Conservation (phyloP, 2,888 invertebrate species). For the Drosophila barbarae region DNA sequence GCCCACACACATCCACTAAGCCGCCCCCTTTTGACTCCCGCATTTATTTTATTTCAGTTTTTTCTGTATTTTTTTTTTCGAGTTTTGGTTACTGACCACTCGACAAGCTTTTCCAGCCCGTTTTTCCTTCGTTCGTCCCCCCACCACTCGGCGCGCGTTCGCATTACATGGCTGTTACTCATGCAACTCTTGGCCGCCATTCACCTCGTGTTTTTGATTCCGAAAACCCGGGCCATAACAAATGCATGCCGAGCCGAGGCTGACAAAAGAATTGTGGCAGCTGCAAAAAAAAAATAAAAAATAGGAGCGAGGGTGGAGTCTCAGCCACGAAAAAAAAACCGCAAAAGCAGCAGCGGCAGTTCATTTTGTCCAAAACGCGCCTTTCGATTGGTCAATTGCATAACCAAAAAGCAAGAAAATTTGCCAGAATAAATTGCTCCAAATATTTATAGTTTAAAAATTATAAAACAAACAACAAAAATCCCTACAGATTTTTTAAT, state of each 20-base stretch:
- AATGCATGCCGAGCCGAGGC: slow-evolving; percentile 2
- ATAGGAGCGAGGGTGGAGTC: slow-evolving; percentile 13
- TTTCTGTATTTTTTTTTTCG: slow-evolving; percentile 40
- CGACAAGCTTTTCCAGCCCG: slow-evolving; percentile 27
- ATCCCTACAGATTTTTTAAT: not conserved
- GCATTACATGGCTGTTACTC: slow-evolving; percentile 71
- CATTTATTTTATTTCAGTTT: slow-evolving; percentile 52
- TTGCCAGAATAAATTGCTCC: not conserved
- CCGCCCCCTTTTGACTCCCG: slow-evolving; percentile 13
- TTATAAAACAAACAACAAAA: no score
- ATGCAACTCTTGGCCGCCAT: slow-evolving; percentile 53
- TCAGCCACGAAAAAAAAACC: slow-evolving; percentile 17
- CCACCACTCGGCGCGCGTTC: not conserved
- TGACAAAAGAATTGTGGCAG: slow-evolving; percentile 34
- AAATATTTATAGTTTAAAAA: no score
- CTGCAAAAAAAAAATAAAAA: not conserved
- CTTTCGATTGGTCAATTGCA: slow-evolving; percentile 67
- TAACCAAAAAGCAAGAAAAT: slow-evolving; percentile 40
- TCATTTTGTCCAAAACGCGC: slow-evolving; percentile 35
- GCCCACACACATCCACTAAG: slow-evolving; percentile 25
- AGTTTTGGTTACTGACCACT: slow-evolving; percentile 39
- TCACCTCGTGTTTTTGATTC: slow-evolving; percentile 40
- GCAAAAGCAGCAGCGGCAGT: slow-evolving; percentile 35
- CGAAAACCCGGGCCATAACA: slow-evolving; percentile 10
- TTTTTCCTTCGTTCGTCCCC: not conserved